These are phyloP conservation scores for Coilia nasus DNA, from an alignment of 2,797 vertebrate species.

Conservation along the genomic window DNA sequence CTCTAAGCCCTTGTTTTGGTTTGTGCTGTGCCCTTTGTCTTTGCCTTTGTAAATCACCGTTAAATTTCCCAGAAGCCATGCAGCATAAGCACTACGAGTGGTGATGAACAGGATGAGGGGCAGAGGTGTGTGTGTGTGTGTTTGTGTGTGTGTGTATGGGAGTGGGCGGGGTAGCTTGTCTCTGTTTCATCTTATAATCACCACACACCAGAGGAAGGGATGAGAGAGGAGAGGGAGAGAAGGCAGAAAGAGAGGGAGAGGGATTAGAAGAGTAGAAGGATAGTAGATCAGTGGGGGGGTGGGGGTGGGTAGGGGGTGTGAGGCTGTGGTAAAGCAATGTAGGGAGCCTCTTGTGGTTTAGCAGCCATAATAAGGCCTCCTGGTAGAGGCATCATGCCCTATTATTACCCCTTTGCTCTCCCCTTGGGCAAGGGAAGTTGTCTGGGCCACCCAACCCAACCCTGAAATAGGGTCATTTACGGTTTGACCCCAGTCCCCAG, in stretches of 20 bases:
- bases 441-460: conserved; percentile 28
- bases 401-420: conserved; percentile 70
- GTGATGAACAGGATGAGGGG: conserved; percentile 15
- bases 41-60: conserved; percentile 62
- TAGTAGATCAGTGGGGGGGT: conserved; percentile 29
- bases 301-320: conserved; percentile 26
- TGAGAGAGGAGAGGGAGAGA: conserved; percentile 50
- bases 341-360: conserved; percentile 69
- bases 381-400: conserved; percentile 65
- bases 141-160: neutral
- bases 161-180: conserved; percentile 19
- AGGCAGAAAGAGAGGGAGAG: conserved; percentile 52
- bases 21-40: conserved; percentile 60
- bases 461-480: too few relatives aligned
- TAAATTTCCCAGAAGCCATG: conserved; percentile 57
- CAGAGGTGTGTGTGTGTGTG: neutral
- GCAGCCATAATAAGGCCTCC: conserved; percentile 61
- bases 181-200: conserved; percentile 22
- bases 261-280: neutral
- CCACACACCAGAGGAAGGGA: conserved; percentile 39
- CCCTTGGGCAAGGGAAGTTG: conserved; percentile 60
- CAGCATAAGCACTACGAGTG: conserved; percentile 35
- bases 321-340: conserved; percentile 19
- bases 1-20: conserved; percentile 65
- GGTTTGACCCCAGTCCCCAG: too few relatives aligned